Conservation (phyloP, 1,140 invertebrate genomes). For the Cyclargus thomasi region DNA sequence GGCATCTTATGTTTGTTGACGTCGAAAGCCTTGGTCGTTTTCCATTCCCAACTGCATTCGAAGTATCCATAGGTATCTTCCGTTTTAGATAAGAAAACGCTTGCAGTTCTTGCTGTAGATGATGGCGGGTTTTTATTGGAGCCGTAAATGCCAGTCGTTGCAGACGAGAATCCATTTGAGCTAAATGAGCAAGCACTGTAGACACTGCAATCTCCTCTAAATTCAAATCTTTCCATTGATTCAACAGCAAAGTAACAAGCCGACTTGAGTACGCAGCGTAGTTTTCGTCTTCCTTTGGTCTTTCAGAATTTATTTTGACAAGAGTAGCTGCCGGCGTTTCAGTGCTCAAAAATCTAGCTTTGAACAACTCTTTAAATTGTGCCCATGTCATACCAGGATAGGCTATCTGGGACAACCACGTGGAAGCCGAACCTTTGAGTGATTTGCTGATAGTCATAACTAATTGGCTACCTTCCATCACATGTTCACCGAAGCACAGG, state of each 20-base stretch:
- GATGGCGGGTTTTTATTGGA: constrained; percentile 21
- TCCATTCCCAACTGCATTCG: constrained; percentile 16
- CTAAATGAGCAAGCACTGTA: neutral
- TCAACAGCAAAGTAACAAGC: neutral
- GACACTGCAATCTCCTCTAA: neutral
- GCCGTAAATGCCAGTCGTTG: constrained; percentile 33
- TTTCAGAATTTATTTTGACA: constrained; percentile 16
- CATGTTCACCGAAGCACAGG: neutral
- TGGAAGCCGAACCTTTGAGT: constrained; percentile 33
- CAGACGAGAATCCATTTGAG: constrained; percentile 18
- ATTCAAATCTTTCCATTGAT: neutral
- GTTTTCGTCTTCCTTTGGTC: constrained; percentile 25
- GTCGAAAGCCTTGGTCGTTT: neutral
- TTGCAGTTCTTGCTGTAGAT: constrained; percentile 30
- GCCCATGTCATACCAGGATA: constrained; percentile 41
- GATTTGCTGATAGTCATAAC: constrained; percentile 30
- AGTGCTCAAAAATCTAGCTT: constrained; percentile 15
- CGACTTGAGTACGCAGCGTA: constrained; percentile 21
- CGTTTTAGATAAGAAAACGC: constrained; percentile 23
- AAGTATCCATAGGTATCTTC: neutral
- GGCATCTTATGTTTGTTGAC: neutral
- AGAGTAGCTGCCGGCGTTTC: constrained; percentile 22
- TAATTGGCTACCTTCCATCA: neutral
- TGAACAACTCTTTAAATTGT: constrained; percentile 27
- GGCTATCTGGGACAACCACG: constrained; percentile 37